Evolutionary conservation across 1,140 invertebrate genomes (phyloP), one percentile per base, ranked within the genome.

Genomic region (Trissolcus basalis): DNA sequence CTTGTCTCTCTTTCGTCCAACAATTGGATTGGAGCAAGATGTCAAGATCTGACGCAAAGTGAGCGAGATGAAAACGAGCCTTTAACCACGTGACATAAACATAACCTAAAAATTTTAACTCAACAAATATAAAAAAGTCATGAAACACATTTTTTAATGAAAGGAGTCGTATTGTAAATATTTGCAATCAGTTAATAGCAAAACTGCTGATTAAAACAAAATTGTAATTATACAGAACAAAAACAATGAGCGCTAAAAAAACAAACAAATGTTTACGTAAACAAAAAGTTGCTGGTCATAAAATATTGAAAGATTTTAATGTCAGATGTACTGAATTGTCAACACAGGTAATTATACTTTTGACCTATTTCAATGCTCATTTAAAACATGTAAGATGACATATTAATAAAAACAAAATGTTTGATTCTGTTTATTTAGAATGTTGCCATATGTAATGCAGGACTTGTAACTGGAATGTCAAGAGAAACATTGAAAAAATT

Each of bases 381-480:
- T 71, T 35, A 33, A 4, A 35, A 47, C 15, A 39, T 53, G 44
- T 65, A 43, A 45, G 13, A 33, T 27, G 4, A 19, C 12, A 35
- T 27, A 12, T 45, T 47, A 0, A 36, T 41, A 56, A 27, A 39
- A 51, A 4, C 3, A 44, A 44, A 11, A 14, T 14, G 78, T 83
- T 78, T 61, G 86, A 82, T 77, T 84, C 80, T 73, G 88, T 43
- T 59, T 33, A 87, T 85, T 32, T 67, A 92, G 91, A 86, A 87
- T 75, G 9, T 93, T 35, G 89, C 91, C 71, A 89, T 95, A 12
- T 92, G 92, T 69, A 96, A 96, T 89, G 92, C 91, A 11, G 95
- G 95, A 14, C 86, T 96, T 27, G 91, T 91, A 8, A 94, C 92
- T 83, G 93, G 93, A 50, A 86, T 94, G 14, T 88, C 90, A 9